Conservation (phyloP, 2,113 vertebrate genomes). For the Gavia stellata region DNA sequence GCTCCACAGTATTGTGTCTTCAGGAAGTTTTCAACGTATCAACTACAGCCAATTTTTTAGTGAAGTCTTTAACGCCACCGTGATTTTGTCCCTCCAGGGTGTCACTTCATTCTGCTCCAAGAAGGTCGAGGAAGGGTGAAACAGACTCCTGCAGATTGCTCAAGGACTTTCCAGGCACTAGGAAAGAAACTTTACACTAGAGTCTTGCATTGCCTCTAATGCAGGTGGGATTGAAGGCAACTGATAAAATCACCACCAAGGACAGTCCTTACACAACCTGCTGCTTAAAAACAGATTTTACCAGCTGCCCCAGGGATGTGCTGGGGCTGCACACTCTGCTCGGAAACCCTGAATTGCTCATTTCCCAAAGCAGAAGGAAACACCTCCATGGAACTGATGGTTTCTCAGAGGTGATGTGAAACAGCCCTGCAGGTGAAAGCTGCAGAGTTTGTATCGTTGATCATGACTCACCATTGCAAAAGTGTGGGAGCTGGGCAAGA, state of each 20-base stretch:
- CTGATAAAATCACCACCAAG: not conserved
- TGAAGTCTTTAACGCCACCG: not conserved
- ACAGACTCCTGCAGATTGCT: not conserved
- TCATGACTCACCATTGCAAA: not conserved
- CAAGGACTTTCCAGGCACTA: not conserved
- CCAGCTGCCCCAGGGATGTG: not conserved
- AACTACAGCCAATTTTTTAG: not conserved
- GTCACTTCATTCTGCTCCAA: not conserved
- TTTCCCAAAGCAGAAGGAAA: not conserved
- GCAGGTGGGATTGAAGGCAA: not conserved
- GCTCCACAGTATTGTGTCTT: not conserved
- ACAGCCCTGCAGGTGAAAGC: not conserved
- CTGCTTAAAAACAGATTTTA: not conserved
- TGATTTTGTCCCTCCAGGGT: not conserved
- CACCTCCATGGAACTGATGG: not conserved
- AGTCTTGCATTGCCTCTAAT: not conserved
- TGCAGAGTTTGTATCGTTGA: accelerated
- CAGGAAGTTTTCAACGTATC: not conserved
- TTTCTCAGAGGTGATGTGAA: not conserved
- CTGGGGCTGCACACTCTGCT: accelerated
- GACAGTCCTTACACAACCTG: not conserved
- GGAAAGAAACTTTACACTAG: not conserved
- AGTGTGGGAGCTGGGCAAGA: not conserved
- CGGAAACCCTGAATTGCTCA: not conserved
- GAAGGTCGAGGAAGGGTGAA: not conserved